phyloP scores from a whole-genome alignment of 2,888 invertebrate genomes.

The Lithophane ornitopus region DNA sequence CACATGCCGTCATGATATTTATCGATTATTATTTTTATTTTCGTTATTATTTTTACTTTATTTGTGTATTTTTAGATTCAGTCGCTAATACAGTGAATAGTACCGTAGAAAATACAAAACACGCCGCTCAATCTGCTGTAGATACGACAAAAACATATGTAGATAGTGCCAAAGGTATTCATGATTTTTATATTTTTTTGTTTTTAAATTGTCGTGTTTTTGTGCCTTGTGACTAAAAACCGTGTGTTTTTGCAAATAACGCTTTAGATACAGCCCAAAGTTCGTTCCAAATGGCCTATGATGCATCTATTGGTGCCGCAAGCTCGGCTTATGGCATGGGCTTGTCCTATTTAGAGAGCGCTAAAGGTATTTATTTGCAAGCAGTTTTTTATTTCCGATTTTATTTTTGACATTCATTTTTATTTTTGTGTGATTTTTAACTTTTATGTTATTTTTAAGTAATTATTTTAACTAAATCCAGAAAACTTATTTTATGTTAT shows the following conservation, averaged over 20 bases:
- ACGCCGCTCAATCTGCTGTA: constrained; percentile 74
- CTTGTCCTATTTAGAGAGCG: constrained; percentile 79
- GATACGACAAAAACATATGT: constrained; percentile 79
- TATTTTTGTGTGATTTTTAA: constrained; percentile 38
- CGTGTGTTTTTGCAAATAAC: constrained; percentile 68
- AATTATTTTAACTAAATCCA: constrained; percentile 29
- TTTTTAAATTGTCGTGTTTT: constrained; percentile 43
- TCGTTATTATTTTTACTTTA: constrained; percentile 53
- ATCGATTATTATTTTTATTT: background rate
- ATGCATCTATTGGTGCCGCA: constrained; percentile 75
- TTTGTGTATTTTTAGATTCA: constrained; percentile 73
- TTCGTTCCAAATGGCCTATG: constrained; percentile 77
- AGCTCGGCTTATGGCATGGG: constrained; percentile 80
- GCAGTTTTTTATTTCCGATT: constrained; percentile 13
- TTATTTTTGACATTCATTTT: constrained; percentile 2
- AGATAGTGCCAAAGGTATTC: constrained; percentile 82
- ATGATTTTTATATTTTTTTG: constrained; percentile 40
- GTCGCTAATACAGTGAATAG: constrained; percentile 74
- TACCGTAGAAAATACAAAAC: constrained; percentile 79
- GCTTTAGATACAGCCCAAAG: constrained; percentile 81
- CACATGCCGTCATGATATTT: background rate
- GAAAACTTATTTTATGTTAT: constrained; percentile 47
- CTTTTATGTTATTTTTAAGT: constrained; percentile 5
- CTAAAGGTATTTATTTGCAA: constrained; percentile 71
- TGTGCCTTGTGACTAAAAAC: constrained; percentile 63